Base-by-base conservation (phyloP, 1,140 invertebrate species). In the Fopius arisanus region DNA sequence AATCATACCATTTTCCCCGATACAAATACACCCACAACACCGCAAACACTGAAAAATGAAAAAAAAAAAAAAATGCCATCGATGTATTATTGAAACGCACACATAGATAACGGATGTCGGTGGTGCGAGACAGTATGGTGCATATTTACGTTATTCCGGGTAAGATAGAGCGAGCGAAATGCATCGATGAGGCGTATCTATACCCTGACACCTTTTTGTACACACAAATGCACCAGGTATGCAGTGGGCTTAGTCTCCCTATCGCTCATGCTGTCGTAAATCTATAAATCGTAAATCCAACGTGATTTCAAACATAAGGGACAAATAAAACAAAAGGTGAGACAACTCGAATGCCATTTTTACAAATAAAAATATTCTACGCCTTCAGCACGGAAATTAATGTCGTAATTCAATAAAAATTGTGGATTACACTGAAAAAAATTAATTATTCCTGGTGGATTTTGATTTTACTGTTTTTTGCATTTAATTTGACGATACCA, bases 261-360 rank as follows among this genome's bases (percentile, higher is more conserved):
- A 51, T 67, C 19, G 31, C 62, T 70, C 78, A 72, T 29, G 72
- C n/a, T 48, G 72, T 77, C 75, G 71, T 81, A 81, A 81, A 81
- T 78, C 77, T 81, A 79, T 80, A 81, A 78, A 81, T 79, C 63
- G 73, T 74, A 79, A 79, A 79, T 72, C 80, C 67, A 79, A 21
- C 76, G 80, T 81, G 80, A 81, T 81, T 79, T 81, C 33, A 66
- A 6, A 59, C 21, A 28, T 23, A 59, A 59, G 16, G 23, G 19
- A 59, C 54, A 3, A 59, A 59, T 19, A 28, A 59, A 48, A 28
- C 21, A 59, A 12, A 26, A 26, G 23, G 16, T 48, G 7, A 19
- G 4, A 43, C 33, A 48, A 3, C 9, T n/a, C n/a, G n/a, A n/a
- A n/a, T n/a, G n/a, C n/a, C n/a, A n/a, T n/a, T n/a, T n/a, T n/a